Conservation (phyloP, 2,113 vertebrate genomes). For the Psophia crepitans region DNA sequence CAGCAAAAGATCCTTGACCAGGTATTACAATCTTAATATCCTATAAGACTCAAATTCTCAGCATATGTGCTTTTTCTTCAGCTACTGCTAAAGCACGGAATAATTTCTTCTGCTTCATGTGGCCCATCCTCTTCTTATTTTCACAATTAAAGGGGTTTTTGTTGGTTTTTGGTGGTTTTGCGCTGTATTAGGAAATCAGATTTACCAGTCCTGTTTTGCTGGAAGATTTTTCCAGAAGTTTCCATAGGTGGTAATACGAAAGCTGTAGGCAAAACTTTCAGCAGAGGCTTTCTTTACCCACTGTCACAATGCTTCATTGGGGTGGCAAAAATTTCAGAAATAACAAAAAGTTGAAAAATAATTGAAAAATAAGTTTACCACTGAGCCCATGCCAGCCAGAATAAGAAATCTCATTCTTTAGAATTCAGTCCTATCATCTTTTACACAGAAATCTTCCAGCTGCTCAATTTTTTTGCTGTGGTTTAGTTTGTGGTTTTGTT, state of each 20-base stretch:
- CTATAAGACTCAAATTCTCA: background rate
- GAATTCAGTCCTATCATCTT: background rate
- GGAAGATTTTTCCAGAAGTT: background rate
- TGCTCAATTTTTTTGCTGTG: background rate
- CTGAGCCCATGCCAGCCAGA: background rate
- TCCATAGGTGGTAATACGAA: background rate
- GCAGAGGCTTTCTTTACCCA: background rate
- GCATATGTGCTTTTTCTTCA: background rate
- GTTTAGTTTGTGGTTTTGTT: background rate
- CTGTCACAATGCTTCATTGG: background rate
- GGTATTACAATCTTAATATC: background rate
- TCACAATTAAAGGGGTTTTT: background rate
- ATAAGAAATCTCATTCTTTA: background rate
- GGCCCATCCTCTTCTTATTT: background rate
- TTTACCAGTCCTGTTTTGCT: background rate
- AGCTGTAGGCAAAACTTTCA: background rate
- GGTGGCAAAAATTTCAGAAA: background rate
- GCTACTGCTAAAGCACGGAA: background rate
- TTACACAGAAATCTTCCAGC: background rate
- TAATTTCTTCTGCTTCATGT: background rate
- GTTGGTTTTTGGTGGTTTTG: accelerated
- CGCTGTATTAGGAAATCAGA: background rate
- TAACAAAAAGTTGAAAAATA: background rate
- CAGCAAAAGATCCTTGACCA: background rate
- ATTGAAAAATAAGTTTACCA: background rate